Base-by-base conservation (phyloP, 1,140 invertebrate species). In the Chironomus tepperi region DNA sequence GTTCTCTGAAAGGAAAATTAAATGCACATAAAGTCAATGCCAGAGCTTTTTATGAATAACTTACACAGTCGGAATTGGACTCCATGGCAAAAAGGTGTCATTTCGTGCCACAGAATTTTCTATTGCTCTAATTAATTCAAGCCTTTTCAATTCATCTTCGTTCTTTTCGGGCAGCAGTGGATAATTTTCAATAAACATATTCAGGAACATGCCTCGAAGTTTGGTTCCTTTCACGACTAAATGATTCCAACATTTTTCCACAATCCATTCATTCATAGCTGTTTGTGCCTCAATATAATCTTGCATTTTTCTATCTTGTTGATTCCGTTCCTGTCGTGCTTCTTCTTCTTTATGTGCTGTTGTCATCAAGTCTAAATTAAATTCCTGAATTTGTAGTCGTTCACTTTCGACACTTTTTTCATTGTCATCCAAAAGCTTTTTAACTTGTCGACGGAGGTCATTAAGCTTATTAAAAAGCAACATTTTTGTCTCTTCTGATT, bases 201-300 rank as follows among this genome's bases (percentile, higher is more conserved):
- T 47, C 12, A 24, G 34, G 12, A 74, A 74, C 12, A 86, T 83
- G 0, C 83, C 79, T n/a, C 80, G 80, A 21, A 87, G 78, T 6
- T 83, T 83, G 21, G 81, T 81, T 34, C 79, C 80, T 0, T 84
- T 77, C 21, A 81, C 77, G 7, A 70, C 43, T 2, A 84, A 82
- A 1, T 78, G 67, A 21, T 83, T 77, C 78, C 83, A 85, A 10
- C 83, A 83, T 24, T 77, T 77, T 0, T 73, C 76, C 57, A 81
- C 77, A 0, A 87, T 81, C 84, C 83, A 86, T 24, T 78, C 74
- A 0, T 80, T 75, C 12, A 85, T 83, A 7, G 80, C 78, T 0
- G 81, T 75, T 75, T 81, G 81, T 74, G 82, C 79, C 0, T 70
- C 47, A 15, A 83, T 83, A 10, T 82, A 77, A 3, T 76, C 77